Evolutionary conservation across 1,140 invertebrate genomes (phyloP).

Genomic region (Brachionus rubens): DNA sequence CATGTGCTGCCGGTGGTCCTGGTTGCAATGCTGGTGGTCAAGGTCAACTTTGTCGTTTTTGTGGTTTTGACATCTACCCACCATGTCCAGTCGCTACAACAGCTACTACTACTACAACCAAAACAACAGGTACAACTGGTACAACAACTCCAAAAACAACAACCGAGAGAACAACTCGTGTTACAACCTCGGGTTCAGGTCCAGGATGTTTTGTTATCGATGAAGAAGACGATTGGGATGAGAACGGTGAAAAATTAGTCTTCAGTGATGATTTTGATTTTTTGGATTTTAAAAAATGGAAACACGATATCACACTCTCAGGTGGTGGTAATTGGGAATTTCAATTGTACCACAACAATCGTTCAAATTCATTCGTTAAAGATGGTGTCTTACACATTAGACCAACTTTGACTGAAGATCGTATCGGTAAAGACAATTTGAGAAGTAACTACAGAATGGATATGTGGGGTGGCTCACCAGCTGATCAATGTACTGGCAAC

Average conservation of each 20-base stretch:
- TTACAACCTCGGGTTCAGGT: neutral
- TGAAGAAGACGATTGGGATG: neutral
- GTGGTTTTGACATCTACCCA: conserved; percentile 24
- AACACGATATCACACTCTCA: conserved; percentile 68
- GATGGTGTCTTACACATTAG: conserved; percentile 66
- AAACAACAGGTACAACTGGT: neutral
- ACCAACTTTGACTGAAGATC: conserved; percentile 48
- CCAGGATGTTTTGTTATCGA: neutral
- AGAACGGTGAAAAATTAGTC: conserved; percentile 61
- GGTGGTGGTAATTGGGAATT: conserved; percentile 74
- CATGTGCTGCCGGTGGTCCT: neutral
- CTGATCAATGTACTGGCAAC: conserved; percentile 51
- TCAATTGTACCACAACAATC: conserved; percentile 67
- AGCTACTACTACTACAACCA: neutral
- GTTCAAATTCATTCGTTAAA: conserved; percentile 63
- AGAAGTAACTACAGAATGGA: conserved; percentile 19
- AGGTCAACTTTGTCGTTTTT: conserved; percentile 20
- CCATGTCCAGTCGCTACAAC: conserved; percentile 14
- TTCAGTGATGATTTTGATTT: conserved; percentile 68
- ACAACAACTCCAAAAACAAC: conserved; percentile 15
- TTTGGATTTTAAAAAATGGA: conserved; percentile 66
- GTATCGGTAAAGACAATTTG: neutral
- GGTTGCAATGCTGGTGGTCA: conserved; percentile 24
- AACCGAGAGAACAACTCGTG: neutral
- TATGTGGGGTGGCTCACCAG: conserved; percentile 47